Evolutionary conservation across 2,888 invertebrate species (phyloP).

Genomic region (Synanthedon vespiformis): DNA sequence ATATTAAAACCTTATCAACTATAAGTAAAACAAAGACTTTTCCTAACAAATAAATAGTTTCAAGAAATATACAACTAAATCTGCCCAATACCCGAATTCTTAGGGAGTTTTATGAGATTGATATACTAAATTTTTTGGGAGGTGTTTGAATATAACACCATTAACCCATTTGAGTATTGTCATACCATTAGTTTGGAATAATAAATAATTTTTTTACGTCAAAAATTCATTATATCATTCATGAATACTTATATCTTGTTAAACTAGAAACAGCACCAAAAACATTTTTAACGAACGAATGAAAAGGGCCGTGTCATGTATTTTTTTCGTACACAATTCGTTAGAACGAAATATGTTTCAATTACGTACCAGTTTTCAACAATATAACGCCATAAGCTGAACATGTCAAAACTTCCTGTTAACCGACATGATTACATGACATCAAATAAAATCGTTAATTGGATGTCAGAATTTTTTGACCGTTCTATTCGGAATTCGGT

Average conservation of each 20-base stretch:
- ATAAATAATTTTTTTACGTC: too few relatives aligned
- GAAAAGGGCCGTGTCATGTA: neutral
- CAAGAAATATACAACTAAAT: too few relatives aligned
- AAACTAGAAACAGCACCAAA: neutral
- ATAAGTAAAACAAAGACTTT: too few relatives aligned
- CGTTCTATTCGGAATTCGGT: neutral
- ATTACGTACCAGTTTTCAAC: neutral
- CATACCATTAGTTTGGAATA: too few relatives aligned
- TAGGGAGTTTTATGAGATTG: too few relatives aligned
- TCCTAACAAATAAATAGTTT: too few relatives aligned
- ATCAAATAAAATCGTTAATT: slow-evolving; percentile 8
- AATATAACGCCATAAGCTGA: neutral
- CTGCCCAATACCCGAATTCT: too few relatives aligned
- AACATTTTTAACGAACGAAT: slow-evolving; percentile 2
- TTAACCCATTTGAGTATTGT: too few relatives aligned
- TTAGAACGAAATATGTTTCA: slow-evolving; percentile 2
- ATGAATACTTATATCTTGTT: neutral
- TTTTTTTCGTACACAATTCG: slow-evolving; percentile 1
- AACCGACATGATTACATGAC: slow-evolving; percentile 2
- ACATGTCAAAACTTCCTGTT: slow-evolving; percentile 1
- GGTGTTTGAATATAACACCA: too few relatives aligned
- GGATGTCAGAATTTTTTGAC: slow-evolving; percentile 6
- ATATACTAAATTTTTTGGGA: too few relatives aligned
- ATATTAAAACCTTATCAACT: too few relatives aligned
- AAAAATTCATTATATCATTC: too few relatives aligned